Evolutionary conservation across 1,140 invertebrate genomes (phyloP).

Genomic region (Drosophila watanabei): DNA sequence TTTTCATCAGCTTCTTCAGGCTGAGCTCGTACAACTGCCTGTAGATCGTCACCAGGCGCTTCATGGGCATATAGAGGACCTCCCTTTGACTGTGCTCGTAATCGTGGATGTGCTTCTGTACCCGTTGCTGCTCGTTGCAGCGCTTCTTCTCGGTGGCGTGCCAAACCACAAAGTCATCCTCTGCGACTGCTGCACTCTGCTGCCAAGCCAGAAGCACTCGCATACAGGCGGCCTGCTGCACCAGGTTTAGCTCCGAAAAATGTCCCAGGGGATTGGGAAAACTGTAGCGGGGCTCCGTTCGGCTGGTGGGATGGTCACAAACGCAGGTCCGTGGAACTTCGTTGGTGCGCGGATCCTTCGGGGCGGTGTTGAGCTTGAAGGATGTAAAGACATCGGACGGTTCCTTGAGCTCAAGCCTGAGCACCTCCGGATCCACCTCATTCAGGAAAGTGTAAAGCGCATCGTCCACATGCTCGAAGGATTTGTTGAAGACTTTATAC

Average conservation of each 20-base stretch:
- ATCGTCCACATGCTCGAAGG: slow-evolving; percentile 49
- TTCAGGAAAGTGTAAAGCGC: slow-evolving; percentile 52
- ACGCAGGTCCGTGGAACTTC: not conserved
- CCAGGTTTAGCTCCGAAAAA: slow-evolving; percentile 34
- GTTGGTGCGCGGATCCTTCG: slow-evolving; percentile 57
- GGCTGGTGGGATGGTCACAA: slow-evolving; percentile 31
- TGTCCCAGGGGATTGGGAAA: slow-evolving; percentile 43
- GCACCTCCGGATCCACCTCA: slow-evolving; percentile 49
- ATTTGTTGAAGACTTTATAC: slow-evolving; percentile 59
- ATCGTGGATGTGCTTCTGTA: slow-evolving; percentile 50
- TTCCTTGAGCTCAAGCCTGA: slow-evolving; percentile 35
- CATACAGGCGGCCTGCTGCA: slow-evolving; percentile 58
- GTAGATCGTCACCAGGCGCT: slow-evolving; percentile 40
- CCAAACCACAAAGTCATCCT: slow-evolving; percentile 57
- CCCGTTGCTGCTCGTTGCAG: slow-evolving; percentile 42
- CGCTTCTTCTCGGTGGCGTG: slow-evolving; percentile 46
- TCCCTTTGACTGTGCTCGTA: slow-evolving; percentile 42
- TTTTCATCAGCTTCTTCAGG: slow-evolving; percentile 9
- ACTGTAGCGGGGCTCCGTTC: not conserved
- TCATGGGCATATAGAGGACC: slow-evolving; percentile 51
- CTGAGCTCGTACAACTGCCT: slow-evolving; percentile 37
- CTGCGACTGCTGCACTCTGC: not conserved
- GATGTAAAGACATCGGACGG: slow-evolving; percentile 38
- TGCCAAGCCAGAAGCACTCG: slow-evolving; percentile 56
- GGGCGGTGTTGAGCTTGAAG: slow-evolving; percentile 10